Evolutionary conservation across 2,797 vertebrate species (phyloP).

Genomic region (Huso huso): DNA sequence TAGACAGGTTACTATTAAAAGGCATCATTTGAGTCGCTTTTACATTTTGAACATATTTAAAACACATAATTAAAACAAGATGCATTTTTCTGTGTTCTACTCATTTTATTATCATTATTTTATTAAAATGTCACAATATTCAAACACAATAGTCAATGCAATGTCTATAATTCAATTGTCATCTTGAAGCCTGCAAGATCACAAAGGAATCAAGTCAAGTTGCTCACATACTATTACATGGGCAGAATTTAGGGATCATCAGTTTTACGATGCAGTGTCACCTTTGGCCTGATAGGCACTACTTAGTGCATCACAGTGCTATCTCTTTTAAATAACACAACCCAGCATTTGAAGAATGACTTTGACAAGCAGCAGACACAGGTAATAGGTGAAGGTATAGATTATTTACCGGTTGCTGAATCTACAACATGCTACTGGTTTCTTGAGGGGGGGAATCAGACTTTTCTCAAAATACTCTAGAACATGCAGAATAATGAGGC

Average conservation of each 20-base stretch:
- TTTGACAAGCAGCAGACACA: background rate
- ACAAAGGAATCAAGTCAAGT: slow-evolving; percentile 12
- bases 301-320: background rate
- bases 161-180: slow-evolving; percentile 27
- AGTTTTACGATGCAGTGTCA: background rate
- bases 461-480: background rate
- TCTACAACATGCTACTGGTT: background rate
- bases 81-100: too few relatives aligned
- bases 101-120: too few relatives aligned
- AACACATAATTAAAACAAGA: too few relatives aligned
- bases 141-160: slow-evolving; percentile 11
- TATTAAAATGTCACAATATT: background rate
- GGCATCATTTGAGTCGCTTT: too few relatives aligned
- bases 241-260: background rate
- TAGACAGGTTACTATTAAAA: too few relatives aligned
- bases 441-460: background rate
- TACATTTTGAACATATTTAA: too few relatives aligned
- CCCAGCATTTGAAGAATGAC: background rate
- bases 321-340: background rate
- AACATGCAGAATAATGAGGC: background rate
- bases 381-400: background rate
- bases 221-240: background rate
- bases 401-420: background rate
- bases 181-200: slow-evolving; percentile 58
- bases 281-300: background rate